Conservation (phyloP, 2,888 invertebrate genomes). For the Monoplex corrugatus region DNA sequence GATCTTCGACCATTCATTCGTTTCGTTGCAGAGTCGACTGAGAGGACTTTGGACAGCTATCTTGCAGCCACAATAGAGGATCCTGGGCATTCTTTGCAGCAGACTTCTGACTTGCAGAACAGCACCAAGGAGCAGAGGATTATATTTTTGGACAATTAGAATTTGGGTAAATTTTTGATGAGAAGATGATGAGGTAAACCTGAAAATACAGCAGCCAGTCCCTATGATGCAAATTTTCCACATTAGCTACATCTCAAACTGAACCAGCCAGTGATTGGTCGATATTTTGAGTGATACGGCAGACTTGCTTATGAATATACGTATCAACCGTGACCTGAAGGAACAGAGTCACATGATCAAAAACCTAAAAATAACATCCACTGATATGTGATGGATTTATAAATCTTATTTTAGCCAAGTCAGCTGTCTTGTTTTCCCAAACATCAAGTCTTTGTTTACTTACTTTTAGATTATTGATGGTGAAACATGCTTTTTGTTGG, state of each 20-base stretch:
- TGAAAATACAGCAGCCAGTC: neutral
- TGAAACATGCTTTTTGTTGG: no score
- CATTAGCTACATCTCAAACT: no score
- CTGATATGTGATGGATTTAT: no score
- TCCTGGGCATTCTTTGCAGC: slow-evolving; percentile 51
- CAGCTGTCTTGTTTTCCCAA: no score
- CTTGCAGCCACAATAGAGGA: slow-evolving; percentile 83
- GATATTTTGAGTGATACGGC: neutral
- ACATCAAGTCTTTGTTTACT: no score
- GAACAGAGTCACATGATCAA: no score
- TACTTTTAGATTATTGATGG: no score
- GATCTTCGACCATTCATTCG: slow-evolving; percentile 97
- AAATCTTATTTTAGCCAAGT: no score
- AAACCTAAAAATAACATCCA: no score
- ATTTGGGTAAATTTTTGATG: no score
- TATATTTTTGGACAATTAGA: neutral
- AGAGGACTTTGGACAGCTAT: slow-evolving; percentile 92
- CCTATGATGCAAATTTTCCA: neutral
- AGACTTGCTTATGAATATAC: neutral
- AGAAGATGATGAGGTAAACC: no score
- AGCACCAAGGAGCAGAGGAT: neutral
- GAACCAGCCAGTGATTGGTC: no score
- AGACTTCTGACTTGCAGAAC: neutral
- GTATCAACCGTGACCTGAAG: neutral
- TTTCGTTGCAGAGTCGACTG: slow-evolving; percentile 94